Conservation (phyloP, 1,140 invertebrate species). For the Ladona fulva region DNA sequence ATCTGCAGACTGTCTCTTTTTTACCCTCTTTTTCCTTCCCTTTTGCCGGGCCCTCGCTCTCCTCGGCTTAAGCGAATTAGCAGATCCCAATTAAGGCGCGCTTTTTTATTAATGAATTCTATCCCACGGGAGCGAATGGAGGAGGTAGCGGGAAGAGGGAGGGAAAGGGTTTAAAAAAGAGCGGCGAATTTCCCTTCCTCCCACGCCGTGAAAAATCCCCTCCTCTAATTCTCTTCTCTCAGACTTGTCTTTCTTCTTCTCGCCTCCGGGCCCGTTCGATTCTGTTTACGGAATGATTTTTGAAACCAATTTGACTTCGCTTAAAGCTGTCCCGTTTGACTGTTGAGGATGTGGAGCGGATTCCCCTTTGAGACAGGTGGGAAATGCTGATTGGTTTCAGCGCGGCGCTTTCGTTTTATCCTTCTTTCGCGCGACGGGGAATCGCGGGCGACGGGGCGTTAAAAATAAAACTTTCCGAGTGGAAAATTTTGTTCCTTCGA, state of each 20-base stretch:
- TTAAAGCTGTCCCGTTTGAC: neutral
- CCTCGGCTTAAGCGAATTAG: slow-evolving; percentile 7
- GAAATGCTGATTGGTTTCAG: neutral
- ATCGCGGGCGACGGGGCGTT: no score
- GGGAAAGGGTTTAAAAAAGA: neutral
- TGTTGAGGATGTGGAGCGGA: neutral
- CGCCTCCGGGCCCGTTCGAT: neutral
- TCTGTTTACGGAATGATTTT: slow-evolving; percentile 2
- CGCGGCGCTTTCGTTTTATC: neutral
- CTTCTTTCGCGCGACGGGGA: no score
- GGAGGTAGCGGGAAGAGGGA: neutral
- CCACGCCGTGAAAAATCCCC: neutral
- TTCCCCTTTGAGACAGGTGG: neutral
- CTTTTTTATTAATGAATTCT: slow-evolving; percentile 11
- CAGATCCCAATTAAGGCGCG: neutral
- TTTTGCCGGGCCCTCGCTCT: neutral
- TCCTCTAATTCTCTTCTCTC: neutral
- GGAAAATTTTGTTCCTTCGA: no score
- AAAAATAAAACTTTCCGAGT: no score
- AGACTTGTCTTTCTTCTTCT: neutral
- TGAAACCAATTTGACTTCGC: slow-evolving; percentile 5
- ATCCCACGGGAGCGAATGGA: neutral
- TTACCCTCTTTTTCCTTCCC: neutral
- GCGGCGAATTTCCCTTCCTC: neutral
- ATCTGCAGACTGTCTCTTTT: neutral